Evolutionary conservation across 2,113 vertebrate species (phyloP).

Genomic region (Caranx melampygus): DNA sequence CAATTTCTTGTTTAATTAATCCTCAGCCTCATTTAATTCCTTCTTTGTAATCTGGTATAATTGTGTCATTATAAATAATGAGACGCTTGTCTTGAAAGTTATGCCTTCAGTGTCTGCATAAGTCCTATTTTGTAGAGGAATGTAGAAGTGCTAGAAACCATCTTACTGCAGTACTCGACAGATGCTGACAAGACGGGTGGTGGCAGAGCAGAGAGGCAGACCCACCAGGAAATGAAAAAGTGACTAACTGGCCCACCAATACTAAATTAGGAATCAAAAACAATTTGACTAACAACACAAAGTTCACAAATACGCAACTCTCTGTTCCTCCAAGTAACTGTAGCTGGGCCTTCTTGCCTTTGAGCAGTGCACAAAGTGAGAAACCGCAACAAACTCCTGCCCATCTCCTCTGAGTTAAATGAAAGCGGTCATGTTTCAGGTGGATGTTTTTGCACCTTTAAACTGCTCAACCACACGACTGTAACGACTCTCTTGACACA

Average conservation of each 20-base stretch:
- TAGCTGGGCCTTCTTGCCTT: background rate
- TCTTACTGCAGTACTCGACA: conserved; percentile 49
- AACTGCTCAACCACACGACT: background rate
- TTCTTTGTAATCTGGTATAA: background rate
- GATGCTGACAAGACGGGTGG: conserved; percentile 54
- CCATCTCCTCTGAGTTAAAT: conserved; percentile 35
- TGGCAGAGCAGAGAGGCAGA: conserved; percentile 49
- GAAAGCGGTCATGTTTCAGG: conserved; percentile 7
- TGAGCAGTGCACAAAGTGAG: conserved; percentile 14
- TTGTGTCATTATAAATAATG: background rate
- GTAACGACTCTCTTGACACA: background rate
- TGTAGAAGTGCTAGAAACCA: conserved; percentile 8
- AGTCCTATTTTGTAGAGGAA: background rate
- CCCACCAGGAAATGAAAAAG: conserved; percentile 39
- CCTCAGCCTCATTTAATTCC: background rate
- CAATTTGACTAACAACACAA: conserved; percentile 47
- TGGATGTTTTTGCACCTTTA: background rate
- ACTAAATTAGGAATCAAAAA: conserved; percentile 50
- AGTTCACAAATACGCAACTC: conserved; percentile 41
- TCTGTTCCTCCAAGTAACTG: conserved; percentile 17
- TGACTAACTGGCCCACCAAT: conserved; percentile 33
- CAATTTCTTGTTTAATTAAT: conserved; percentile 13
- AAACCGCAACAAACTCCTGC: conserved; percentile 26
- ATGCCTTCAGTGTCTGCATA: background rate
- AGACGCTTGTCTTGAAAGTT: background rate